Evolutionary conservation across 2,113 vertebrate species (phyloP).

Genomic region (Cryptomyrus ogoouensis): DNA sequence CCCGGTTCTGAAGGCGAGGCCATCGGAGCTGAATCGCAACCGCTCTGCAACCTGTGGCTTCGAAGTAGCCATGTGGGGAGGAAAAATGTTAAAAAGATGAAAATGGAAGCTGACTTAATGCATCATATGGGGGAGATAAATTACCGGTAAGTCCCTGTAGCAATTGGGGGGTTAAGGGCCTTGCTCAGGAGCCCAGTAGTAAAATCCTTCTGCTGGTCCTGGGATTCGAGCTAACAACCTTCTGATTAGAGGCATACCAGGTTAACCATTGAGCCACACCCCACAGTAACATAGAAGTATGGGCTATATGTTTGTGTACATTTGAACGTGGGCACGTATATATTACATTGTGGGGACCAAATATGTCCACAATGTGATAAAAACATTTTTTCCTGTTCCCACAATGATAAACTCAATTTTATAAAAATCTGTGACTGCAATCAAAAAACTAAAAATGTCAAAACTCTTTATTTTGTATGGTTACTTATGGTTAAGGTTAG

Average conservation of each 20-base stretch:
- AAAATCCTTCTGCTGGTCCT: not conserved
- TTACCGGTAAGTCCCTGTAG: not conserved
- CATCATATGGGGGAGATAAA: constrained; percentile 20
- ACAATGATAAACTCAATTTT: not conserved
- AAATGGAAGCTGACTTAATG: constrained; percentile 70
- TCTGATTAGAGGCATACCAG: not conserved
- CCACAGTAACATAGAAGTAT: not conserved
- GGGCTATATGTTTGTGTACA: not conserved
- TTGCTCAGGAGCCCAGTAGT: not conserved
- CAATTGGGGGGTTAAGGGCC: not conserved
- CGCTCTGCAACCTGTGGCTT: constrained; percentile 74
- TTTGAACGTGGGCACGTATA: not conserved
- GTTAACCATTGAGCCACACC: not conserved
- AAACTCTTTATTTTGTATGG: not conserved
- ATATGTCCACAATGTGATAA: not conserved
- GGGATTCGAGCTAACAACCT: not conserved
- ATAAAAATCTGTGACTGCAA: not conserved
- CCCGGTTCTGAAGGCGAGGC: constrained; percentile 57
- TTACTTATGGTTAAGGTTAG: not conserved
- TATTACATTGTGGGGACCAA: not conserved
- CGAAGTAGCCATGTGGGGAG: constrained; percentile 73
- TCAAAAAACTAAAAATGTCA: not conserved
- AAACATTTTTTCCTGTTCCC: not conserved
- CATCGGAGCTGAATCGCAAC: constrained; percentile 72
- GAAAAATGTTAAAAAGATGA: constrained; percentile 49